phyloP scores from a whole-genome alignment of 2,113 vertebrate species.

The Eleginops maclovinus region DNA sequence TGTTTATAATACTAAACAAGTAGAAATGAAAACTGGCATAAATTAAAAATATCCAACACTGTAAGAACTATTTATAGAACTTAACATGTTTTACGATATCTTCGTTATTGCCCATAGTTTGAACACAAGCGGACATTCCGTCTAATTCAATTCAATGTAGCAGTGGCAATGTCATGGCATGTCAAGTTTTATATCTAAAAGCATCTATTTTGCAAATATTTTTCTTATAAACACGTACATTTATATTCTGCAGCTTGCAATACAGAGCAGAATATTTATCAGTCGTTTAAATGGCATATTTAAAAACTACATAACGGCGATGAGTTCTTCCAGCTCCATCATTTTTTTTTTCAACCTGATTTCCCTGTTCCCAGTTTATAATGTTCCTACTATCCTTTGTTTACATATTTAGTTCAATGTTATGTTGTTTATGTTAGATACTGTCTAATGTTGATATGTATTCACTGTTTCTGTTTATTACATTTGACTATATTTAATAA shows the following conservation, averaged over 20 bases:
- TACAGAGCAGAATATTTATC: background rate
- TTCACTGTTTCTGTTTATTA: no score
- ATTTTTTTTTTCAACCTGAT: no score
- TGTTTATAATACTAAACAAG: background rate
- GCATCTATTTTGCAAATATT: background rate
- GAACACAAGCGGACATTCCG: background rate
- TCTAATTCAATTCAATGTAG: no score
- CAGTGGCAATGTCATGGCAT: background rate
- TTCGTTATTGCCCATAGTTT: background rate
- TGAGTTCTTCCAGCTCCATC: no score
- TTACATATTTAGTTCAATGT: no score
- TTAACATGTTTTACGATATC: background rate
- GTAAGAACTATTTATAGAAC: background rate
- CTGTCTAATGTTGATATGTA: no score
- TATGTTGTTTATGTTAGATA: no score
- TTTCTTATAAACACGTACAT: background rate
- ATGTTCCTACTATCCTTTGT: no score
- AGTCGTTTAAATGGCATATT: background rate
- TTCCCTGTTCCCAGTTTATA: no score
- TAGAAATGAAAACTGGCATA: background rate
- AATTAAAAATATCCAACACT: background rate
- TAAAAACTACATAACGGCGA: no score
- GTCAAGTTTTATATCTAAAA: background rate
- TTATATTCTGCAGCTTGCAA: background rate
- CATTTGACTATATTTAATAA: no score